Conservation (phyloP, 2,113 vertebrate species). For the Phylloscopus whistleri region DNA sequence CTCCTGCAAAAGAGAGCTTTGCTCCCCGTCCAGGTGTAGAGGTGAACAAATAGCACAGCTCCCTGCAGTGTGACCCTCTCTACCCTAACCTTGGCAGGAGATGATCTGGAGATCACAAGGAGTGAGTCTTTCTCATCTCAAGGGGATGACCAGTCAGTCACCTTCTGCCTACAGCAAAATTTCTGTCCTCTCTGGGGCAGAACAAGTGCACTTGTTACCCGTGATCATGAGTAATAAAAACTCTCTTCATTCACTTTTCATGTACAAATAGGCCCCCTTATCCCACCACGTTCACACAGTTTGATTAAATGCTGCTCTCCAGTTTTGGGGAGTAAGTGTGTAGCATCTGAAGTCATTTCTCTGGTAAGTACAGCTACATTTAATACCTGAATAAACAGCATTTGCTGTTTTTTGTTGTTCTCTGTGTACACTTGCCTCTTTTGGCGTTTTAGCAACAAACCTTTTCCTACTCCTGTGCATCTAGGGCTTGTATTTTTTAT, state of each 20-base stretch:
- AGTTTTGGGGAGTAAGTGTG: background rate
- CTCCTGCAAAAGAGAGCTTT: background rate
- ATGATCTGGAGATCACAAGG: background rate
- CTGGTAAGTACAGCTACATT: slow-evolving; percentile 64
- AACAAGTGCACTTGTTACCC: background rate
- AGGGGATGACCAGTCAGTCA: background rate
- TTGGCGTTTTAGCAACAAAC: background rate
- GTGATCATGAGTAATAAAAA: background rate
- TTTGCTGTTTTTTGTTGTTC: background rate
- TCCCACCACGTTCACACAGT: rapidly evolving
- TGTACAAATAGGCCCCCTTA: background rate
- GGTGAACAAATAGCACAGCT: background rate
- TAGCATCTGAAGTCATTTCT: background rate
- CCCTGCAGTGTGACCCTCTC: background rate
- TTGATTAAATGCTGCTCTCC: slow-evolving; percentile 6
- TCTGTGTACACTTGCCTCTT: background rate
- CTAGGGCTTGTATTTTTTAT: background rate
- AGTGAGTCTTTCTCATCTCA: background rate
- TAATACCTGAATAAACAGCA: background rate
- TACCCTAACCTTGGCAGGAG: background rate
- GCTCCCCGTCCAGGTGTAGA: background rate
- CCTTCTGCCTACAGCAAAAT: background rate
- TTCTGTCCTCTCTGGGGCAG: background rate
- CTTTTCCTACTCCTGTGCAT: background rate
- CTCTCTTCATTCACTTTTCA: background rate